Base-by-base conservation (phyloP, 2,888 invertebrate genomes). In the Neoaliturus tenellus region DNA sequence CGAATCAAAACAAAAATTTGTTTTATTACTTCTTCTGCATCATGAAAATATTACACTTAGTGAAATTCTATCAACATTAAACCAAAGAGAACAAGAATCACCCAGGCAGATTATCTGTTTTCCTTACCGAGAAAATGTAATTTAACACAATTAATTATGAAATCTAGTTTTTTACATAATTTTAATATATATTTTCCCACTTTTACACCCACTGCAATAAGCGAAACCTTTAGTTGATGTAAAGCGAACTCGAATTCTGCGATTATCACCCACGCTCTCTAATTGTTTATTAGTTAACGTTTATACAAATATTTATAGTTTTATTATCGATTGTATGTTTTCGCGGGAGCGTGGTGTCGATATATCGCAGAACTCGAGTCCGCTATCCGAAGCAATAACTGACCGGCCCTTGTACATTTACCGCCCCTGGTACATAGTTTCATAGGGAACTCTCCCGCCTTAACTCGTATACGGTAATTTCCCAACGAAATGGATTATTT, bases 401-500 rank as follows among this genome's bases (percentile, higher is more conserved):
- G 48, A n/a, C 67, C 28, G 23, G 51, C 51, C 51, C 51, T 23
- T 51, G 51, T 51, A 51, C 51, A 51, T 51, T 51, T 23, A 3
- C 51, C 23, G 12, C 51, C 23, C 51, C 51, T 23, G 51, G 51
- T 23, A 14, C 51, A 51, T 51, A 51, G 14, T 51, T 51, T 51
- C 51, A 51, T 23, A 62, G 71, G 71, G 71, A 23, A 20, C 35
- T 48, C 75, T 75, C 81, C 80, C 80, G 84, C 84, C 84, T 84
- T 84, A 84, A 75, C 71, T 75, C 81, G 84, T 84, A 84, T 84
- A 84, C 84, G 84, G 84, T 75, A 81, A 67, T 51, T 35, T 81
- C 81, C 81, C 81, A 81, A 48, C 81, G 81, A 81, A 51, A 67
- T 28, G 81, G 81, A 81, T 33, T 81, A 81, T 81, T 81, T 69